Conservation (phyloP, 2,113 vertebrate species). For the Phaetusa simplex region DNA sequence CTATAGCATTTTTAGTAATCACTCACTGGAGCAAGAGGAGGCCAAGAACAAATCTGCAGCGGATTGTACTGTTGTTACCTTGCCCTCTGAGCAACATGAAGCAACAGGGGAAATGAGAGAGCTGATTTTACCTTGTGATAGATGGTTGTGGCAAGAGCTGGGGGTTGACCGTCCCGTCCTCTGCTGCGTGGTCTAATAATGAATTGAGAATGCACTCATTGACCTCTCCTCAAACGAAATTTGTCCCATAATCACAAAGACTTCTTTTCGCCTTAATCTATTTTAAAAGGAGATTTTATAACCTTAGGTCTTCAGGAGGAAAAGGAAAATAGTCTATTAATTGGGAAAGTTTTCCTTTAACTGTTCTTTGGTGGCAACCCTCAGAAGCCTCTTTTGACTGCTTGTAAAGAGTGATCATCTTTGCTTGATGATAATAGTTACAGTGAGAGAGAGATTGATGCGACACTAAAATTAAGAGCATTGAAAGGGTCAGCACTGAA, state of each 20-base stretch:
- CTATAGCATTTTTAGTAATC: constrained; percentile 12
- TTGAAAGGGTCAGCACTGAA: background rate
- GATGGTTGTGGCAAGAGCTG: background rate
- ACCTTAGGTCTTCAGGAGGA: constrained; percentile 1
- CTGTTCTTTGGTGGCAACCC: background rate
- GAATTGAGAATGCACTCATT: constrained; percentile 26
- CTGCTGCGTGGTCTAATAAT: background rate
- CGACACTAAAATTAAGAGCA: background rate
- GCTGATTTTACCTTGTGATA: background rate
- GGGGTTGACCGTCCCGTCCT: background rate
- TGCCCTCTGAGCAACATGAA: constrained; percentile 10
- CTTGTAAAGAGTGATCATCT: background rate
- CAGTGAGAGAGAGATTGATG: background rate
- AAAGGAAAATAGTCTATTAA: constrained; percentile 28
- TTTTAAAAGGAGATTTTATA: constrained; percentile 5
- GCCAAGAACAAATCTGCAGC: constrained; percentile 10
- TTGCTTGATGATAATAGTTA: constrained; percentile 8
- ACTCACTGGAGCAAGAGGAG: background rate
- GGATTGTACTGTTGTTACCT: background rate
- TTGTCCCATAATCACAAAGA: constrained; percentile 26
- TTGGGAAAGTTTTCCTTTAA: constrained; percentile 18
- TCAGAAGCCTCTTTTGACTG: background rate
- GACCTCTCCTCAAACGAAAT: constrained; percentile 39
- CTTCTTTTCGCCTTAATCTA: background rate
- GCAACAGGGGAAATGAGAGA: constrained; percentile 1